phyloP scores from a whole-genome alignment of 2,888 invertebrate species.

The Mythimna vitellina region DNA sequence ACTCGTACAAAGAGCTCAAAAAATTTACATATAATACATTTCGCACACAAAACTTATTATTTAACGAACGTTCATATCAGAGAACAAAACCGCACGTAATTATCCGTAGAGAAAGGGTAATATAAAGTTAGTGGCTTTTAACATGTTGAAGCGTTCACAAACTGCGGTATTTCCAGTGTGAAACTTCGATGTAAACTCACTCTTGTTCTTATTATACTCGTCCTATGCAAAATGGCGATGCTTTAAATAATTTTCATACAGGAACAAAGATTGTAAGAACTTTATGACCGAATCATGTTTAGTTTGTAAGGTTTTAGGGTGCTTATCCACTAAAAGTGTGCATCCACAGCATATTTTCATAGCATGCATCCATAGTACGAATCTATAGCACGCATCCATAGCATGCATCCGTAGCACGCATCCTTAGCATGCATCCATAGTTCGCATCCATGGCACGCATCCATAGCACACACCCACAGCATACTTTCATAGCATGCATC shows the following conservation, averaged over 20 bases:
- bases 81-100: slow-evolving; percentile 76
- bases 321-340: no score
- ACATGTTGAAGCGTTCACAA: slow-evolving; percentile 84
- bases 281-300: slow-evolving; percentile 30
- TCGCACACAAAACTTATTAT: slow-evolving; percentile 46
- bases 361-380: no score
- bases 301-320: slow-evolving; percentile 11
- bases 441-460: no score
- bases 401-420: no score
- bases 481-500: no score
- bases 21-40: slow-evolving; percentile 31
- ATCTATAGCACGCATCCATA: no score
- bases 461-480: no score
- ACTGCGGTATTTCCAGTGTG: slow-evolving; percentile 79
- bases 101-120: slow-evolving; percentile 80
- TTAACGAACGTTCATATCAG: slow-evolving; percentile 55
- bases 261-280: slow-evolving; percentile 49
- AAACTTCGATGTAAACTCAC: slow-evolving; percentile 81
- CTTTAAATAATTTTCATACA: slow-evolving; percentile 73
- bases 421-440: no score
- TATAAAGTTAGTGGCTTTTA: slow-evolving; percentile 86
- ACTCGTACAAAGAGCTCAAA: slow-evolving; percentile 27
- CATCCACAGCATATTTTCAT: no score
- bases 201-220: slow-evolving; percentile 72
- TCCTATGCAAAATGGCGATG: slow-evolving; percentile 65